These are phyloP conservation scores for Okapia johnstoni DNA, from an alignment of 2,113 vertebrate species.

Conservation along the genomic window DNA sequence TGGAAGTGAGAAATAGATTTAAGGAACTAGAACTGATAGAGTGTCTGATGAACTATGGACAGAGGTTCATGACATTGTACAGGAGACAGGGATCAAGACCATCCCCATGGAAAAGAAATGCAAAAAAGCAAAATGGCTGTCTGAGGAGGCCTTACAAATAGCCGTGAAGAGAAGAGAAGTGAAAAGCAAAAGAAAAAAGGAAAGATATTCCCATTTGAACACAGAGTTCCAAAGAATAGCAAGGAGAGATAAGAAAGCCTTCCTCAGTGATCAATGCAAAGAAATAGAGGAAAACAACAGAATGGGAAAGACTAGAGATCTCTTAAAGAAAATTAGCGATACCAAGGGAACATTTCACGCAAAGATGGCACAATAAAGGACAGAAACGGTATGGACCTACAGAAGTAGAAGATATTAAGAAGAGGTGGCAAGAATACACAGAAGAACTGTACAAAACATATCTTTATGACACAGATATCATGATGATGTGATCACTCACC, in stretches of 20 bases:
- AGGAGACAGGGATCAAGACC: not conserved
- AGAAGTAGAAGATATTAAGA: not conserved
- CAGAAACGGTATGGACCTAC: not conserved
- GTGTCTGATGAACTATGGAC: not conserved
- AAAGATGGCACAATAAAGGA: not conserved
- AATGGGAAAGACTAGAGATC: not conserved
- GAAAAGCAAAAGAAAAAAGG: not conserved
- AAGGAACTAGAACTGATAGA: not conserved
- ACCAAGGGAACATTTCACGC: not conserved
- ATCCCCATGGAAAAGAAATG: not conserved
- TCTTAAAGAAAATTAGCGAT: not conserved
- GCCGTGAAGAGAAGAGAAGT: not conserved
- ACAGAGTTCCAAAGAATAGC: not conserved
- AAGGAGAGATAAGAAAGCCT: not conserved
- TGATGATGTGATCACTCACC: not conserved
- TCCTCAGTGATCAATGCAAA: fast-evolving
- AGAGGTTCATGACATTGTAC: fast-evolving
- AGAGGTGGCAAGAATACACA: not conserved
- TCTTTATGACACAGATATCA: not conserved
- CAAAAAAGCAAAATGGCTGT: not conserved
- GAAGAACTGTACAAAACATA: not conserved
- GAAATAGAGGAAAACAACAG: not conserved
- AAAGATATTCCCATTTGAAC: not conserved
- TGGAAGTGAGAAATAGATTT: not conserved
- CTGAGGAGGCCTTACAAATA: not conserved